Base-by-base conservation (phyloP, 2,797 vertebrate species). In the Schizothorax lantsangensis region DNA sequence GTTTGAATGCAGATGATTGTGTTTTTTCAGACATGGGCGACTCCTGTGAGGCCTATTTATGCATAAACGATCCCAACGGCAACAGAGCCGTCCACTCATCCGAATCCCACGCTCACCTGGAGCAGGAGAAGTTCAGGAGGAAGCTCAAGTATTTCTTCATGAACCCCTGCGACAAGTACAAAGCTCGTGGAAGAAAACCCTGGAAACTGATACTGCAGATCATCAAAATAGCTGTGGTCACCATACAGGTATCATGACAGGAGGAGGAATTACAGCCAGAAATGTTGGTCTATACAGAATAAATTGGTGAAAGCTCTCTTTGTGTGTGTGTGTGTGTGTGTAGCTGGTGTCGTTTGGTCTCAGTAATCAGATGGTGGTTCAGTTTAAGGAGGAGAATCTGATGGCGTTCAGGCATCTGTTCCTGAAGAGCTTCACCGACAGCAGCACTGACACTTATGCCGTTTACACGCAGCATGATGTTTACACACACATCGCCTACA, bases 281-380 rank as follows among this genome's bases (percentile, higher is more conserved):
- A 64, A 12, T 6, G 14, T 7, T 19, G 78, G 4, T 10, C 36
- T 4, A 38, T 23, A 6, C 3, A 12, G 30, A 57, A 57, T 23
- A 23, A n/a, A 57, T 2, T 15, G 12, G 12, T 15, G 59, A 43
- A 9, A 47, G 52, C 11, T 38, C 57, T 62, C 5, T 30, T 30
- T 30, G 19, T 17, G 12, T 83, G 4, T 79, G 40, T 54, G 49
- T 83, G 54, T 49, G 77, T 75, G 71, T 73, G 74, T 73, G 72
- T 93, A 99, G 98, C 92, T 99, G 85, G 96, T 99, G 82, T 93
- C 96, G 52, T 99, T 99, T 91, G 98, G 98, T 11, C 92, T 99
- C 88, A 99, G 97, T 92, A 99, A 99, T 93, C 97, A 99, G 92
- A 98, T 99, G 98, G 97, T 99, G 26, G 98, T 99, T 83, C 95